Evolutionary conservation across 2,888 invertebrate genomes (phyloP).

Genomic region (Polymixis flavicincta): DNA sequence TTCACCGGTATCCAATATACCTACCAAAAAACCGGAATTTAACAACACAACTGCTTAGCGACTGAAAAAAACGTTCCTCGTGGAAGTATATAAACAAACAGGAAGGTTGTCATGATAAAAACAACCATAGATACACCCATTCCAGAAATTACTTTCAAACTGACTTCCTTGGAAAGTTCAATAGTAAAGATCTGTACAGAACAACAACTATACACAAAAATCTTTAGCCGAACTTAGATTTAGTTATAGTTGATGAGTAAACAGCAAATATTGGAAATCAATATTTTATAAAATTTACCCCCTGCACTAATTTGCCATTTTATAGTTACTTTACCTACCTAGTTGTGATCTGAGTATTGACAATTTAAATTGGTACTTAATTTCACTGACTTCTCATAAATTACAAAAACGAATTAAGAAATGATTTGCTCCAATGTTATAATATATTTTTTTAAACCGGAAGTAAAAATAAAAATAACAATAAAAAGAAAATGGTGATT

Average conservation of each 20-base stretch:
- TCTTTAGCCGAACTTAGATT: slow-evolving; percentile 1
- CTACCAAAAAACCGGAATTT: too few relatives aligned
- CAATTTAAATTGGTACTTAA: too few relatives aligned
- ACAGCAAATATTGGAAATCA: too few relatives aligned
- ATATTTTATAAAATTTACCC: too few relatives aligned
- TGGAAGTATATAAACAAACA: slow-evolving; percentile 3
- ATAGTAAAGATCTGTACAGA: not conserved
- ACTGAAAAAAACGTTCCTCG: not conserved
- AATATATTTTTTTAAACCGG: too few relatives aligned
- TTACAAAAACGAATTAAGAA: too few relatives aligned
- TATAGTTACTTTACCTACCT: too few relatives aligned
- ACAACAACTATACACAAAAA: slow-evolving; percentile 33
- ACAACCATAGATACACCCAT: not conserved
- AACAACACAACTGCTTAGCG: not conserved
- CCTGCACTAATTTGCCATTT: too few relatives aligned
- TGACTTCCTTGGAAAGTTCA: not conserved
- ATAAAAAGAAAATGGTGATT: not conserved
- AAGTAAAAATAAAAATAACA: too few relatives aligned
- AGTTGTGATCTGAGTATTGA: not conserved
- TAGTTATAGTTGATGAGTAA: not conserved
- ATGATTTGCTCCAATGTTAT: too few relatives aligned
- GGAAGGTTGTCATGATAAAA: slow-evolving; percentile 9
- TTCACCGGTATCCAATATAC: too few relatives aligned
- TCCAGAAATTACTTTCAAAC: not conserved
- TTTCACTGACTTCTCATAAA: too few relatives aligned